Evolutionary conservation across 1,140 invertebrate genomes (phyloP).

Genomic region (Aphelenchoides avenae): DNA sequence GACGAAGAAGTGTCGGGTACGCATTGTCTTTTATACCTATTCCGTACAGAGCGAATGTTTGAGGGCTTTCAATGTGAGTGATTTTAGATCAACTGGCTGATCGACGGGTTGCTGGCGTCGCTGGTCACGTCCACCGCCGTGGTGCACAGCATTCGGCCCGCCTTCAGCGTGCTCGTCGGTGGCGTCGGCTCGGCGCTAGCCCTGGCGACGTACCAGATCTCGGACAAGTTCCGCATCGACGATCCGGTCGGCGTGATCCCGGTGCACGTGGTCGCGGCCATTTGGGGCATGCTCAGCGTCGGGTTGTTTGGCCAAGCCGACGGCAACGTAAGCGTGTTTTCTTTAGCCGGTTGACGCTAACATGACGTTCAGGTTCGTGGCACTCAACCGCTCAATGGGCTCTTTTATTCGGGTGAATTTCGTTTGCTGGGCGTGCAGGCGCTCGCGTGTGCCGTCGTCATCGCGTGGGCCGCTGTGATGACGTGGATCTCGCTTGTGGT

Average conservation of each 20-base stretch:
- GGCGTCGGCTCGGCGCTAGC: conserved; percentile 56
- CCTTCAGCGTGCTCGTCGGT: conserved; percentile 58
- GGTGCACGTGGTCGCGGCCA: conserved; percentile 59
- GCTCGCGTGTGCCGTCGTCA: conserved; percentile 21
- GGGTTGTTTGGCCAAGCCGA: conserved; percentile 59
- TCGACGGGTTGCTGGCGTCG: conserved; percentile 57
- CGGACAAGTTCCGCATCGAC: conserved; percentile 59
- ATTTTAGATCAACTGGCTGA: conserved; percentile 57
- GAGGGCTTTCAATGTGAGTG: no score
- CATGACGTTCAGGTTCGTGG: no score
- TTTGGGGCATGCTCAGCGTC: conserved; percentile 60
- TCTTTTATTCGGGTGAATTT: conserved; percentile 39
- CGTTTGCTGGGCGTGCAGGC: conserved; percentile 26
- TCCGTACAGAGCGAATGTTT: no score
- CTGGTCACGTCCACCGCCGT: conserved; percentile 55
- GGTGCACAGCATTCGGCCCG: conserved; percentile 54
- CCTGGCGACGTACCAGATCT: conserved; percentile 47
- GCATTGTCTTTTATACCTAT: no score
- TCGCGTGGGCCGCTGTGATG: conserved; percentile 22
- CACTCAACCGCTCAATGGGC: conserved; percentile 32
- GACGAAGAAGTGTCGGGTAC: conserved; percentile 50
- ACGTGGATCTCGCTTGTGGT: conserved; percentile 38
- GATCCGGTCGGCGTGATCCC: conserved; percentile 61
- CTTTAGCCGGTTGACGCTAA: no score
- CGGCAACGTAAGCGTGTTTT: no score